These are phyloP conservation scores for Drosophila seguyi DNA, from an alignment of 1,140 invertebrate species.

Conservation along the genomic window DNA sequence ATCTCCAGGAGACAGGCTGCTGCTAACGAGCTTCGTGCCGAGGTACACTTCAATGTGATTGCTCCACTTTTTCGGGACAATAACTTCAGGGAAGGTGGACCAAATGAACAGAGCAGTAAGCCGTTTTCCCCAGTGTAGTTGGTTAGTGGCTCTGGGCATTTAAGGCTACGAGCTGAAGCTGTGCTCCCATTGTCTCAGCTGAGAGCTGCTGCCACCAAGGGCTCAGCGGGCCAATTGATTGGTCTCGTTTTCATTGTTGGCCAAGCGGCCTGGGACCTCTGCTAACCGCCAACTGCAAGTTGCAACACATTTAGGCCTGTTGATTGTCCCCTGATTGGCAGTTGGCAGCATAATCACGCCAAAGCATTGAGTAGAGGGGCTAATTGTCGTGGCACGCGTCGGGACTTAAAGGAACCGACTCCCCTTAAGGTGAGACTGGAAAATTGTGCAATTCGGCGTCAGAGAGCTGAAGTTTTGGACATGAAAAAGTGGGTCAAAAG, in stretches of 20 bases:
- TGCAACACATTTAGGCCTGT: constrained; percentile 57
- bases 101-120: too few relatives aligned
- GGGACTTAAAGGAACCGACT: constrained; percentile 25
- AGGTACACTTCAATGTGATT: constrained; percentile 18
- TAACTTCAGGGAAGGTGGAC: not conserved
- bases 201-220: constrained; percentile 56
- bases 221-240: constrained; percentile 64
- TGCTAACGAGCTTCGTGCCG: constrained; percentile 58
- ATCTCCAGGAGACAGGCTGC: constrained; percentile 53
- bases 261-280: constrained; percentile 20
- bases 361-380: constrained; percentile 6
- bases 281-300: constrained; percentile 22
- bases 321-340: constrained; percentile 72
- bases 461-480: constrained; percentile 32
- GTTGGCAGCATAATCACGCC: constrained; percentile 43
- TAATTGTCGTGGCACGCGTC: constrained; percentile 73
- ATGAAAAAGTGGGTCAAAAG: constrained; percentile 66
- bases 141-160: constrained; percentile 18
- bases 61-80: not conserved
- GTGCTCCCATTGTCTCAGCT: constrained; percentile 55
- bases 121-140: constrained; percentile 4
- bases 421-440: constrained; percentile 18
- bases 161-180: constrained; percentile 37
- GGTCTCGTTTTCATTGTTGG: constrained; percentile 65
- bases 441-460: constrained; percentile 51